Conservation (phyloP, 2,113 vertebrate genomes). For the Callaeas wilsoni region DNA sequence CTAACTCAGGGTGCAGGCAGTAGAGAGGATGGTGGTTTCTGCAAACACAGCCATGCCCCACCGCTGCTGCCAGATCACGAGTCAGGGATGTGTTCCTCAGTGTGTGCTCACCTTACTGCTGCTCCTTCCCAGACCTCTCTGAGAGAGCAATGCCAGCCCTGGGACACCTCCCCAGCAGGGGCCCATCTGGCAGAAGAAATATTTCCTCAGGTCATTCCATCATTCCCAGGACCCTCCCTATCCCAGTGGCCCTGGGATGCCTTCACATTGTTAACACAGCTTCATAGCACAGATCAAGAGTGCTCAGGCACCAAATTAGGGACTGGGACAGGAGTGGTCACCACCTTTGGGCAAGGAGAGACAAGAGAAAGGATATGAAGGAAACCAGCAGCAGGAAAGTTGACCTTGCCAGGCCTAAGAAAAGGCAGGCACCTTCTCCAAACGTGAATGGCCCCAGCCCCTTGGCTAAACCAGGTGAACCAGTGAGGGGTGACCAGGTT, state of each 20-base stretch:
- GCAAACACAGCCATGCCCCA: background rate
- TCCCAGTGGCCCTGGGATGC: background rate
- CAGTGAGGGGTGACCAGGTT: background rate
- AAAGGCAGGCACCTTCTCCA: background rate
- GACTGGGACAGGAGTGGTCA: background rate
- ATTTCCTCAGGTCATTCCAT: background rate
- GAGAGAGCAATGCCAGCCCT: background rate
- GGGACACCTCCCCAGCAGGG: too few relatives aligned
- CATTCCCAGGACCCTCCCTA: too few relatives aligned
- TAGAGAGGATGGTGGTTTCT: background rate
- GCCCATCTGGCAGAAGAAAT: background rate
- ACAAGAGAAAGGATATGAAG: background rate
- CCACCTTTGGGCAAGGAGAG: background rate
- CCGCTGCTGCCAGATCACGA: rapidly evolving
- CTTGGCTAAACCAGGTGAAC: background rate
- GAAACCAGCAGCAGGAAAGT: background rate
- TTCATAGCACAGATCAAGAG: rapidly evolving
- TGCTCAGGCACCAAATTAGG: background rate
- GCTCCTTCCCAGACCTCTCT: background rate
- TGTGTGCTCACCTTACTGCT: background rate
- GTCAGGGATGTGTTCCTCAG: background rate
- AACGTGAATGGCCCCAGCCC: background rate
- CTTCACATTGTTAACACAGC: rapidly evolving
- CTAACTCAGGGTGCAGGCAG: background rate
- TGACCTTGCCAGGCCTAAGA: background rate